Evolutionary conservation across 2,888 invertebrate genomes (phyloP).

Genomic region (Cephonodes hylas): DNA sequence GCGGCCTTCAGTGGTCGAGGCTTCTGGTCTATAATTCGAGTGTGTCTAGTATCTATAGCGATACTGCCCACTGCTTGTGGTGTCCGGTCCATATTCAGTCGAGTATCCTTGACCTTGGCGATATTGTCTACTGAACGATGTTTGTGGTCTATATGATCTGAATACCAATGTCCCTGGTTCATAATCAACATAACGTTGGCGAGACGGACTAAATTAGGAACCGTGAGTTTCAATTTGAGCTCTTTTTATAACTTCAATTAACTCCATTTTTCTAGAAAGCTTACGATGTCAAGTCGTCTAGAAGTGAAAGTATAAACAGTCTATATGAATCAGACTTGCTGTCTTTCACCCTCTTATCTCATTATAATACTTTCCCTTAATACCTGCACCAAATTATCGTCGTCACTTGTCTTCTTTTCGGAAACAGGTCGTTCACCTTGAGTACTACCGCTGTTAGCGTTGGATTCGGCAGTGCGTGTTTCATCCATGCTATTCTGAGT

Average conservation of each 20-base stretch:
- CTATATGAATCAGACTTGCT: conserved; percentile 34
- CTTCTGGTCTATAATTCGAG: conserved; percentile 30
- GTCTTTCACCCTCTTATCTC: conserved; percentile 34
- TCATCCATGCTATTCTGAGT: conserved; percentile 31
- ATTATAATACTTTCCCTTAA: conserved; percentile 36
- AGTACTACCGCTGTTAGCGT: too few relatives aligned
- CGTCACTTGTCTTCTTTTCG: conserved; percentile 34
- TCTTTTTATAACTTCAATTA: conserved; percentile 37
- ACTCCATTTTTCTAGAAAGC: conserved; percentile 37
- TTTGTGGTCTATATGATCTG: conserved; percentile 33
- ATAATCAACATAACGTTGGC: conserved; percentile 33
- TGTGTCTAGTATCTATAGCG: neutral
- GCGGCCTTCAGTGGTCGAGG: conserved; percentile 30
- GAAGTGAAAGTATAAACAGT: conserved; percentile 33
- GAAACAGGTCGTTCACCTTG: conserved; percentile 34
- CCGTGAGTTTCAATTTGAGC: conserved; percentile 33
- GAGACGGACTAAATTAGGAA: conserved; percentile 25
- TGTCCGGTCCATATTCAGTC: conserved; percentile 22
- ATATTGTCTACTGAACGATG: conserved; percentile 33
- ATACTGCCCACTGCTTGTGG: neutral
- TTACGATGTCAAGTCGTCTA: conserved; percentile 36
- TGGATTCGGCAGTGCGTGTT: conserved; percentile 33
- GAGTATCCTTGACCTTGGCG: conserved; percentile 33
- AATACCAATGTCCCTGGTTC: conserved; percentile 34
- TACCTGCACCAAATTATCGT: conserved; percentile 33